Evolutionary conservation across 92 coral and sea anemone species (phyloP).

Genomic region (Heliopora coerulea): DNA sequence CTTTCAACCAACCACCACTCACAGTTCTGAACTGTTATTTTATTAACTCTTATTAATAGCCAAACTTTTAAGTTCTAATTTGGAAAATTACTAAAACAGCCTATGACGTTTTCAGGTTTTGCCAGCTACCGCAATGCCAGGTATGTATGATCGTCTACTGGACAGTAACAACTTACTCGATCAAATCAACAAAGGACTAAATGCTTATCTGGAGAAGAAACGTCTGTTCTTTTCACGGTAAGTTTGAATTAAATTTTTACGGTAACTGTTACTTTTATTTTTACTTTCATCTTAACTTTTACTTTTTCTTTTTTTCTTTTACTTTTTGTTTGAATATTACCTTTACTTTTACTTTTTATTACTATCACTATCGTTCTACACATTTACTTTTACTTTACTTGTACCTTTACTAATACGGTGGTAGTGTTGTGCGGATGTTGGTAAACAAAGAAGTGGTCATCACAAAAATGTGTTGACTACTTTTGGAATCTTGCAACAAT

Average conservation of each 20-base stretch:
- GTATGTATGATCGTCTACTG: constrained; percentile 83
- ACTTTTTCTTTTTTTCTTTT: neutral
- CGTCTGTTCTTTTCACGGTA: constrained; percentile 98
- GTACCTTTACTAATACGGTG: too few species aligned
- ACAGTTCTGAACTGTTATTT: neutral
- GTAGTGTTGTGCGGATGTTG: too few species aligned
- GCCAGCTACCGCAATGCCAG: constrained; percentile 96
- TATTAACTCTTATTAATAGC: too few species aligned
- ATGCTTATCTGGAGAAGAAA: constrained; percentile 97
- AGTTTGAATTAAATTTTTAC: neutral
- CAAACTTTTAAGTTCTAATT: neutral
- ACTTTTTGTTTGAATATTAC: too few species aligned
- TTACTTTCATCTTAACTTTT: neutral
- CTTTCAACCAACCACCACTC: too few species aligned
- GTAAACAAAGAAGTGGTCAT: too few species aligned
- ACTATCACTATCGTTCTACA: too few species aligned
- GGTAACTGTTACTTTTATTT: too few species aligned
- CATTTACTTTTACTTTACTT: too few species aligned
- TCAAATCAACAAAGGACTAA: constrained; percentile 94
- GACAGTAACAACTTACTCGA: constrained; percentile 94
- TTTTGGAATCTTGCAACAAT: too few species aligned
- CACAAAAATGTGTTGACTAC: too few species aligned
- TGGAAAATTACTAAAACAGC: neutral
- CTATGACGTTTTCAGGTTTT: constrained; percentile 59
- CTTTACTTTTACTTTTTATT: too few species aligned